Conservation (phyloP, 2,797 vertebrate genomes). For the Potorous gilbertii region DNA sequence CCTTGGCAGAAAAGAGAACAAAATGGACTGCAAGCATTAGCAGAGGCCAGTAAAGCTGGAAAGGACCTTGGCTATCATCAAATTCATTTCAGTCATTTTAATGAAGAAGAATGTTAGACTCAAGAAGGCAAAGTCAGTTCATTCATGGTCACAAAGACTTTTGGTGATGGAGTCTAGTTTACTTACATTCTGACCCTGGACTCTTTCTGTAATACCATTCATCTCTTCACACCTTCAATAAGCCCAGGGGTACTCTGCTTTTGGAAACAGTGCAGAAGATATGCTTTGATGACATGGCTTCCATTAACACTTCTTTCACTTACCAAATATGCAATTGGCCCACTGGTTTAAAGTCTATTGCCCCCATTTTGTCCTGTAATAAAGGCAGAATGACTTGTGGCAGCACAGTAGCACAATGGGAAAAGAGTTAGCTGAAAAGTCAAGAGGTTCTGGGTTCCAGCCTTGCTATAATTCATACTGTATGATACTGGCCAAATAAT, state of each 20-base stretch:
- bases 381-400: neutral
- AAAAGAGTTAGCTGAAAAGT: neutral
- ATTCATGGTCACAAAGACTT: neutral
- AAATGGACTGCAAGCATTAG: neutral
- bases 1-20: neutral
- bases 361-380: neutral
- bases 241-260: neutral
- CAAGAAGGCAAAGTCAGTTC: neutral
- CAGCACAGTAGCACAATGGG: neutral
- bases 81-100: neutral
- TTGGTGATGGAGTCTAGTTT: neutral
- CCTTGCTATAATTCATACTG: neutral
- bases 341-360: neutral
- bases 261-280: neutral
- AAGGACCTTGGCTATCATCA: neutral
- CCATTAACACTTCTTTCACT: neutral
- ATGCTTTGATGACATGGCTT: neutral
- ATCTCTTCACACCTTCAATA: neutral
- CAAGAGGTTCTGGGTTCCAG: neutral
- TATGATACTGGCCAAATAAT: neutral
- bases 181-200: neutral
- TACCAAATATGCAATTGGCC: neutral
- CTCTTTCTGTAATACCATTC: neutral
- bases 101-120: neutral
- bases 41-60: neutral